These are phyloP conservation scores for Polypterus senegalus DNA, from an alignment of 2,113 vertebrate genomes.

Conservation along the genomic window DNA sequence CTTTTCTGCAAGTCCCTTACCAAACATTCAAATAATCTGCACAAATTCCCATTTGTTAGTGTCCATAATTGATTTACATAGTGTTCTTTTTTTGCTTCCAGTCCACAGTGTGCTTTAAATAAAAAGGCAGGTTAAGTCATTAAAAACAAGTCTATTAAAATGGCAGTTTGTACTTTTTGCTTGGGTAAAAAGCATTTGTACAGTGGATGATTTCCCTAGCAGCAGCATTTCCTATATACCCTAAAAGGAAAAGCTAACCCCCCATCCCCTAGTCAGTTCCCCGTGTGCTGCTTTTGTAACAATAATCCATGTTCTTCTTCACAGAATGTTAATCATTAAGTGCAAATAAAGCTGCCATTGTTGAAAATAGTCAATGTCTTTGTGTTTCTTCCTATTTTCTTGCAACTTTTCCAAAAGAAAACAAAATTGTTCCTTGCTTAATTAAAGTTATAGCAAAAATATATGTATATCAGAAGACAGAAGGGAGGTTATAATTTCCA, in stretches of 20 bases:
- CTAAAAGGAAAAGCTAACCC: slow-evolving; percentile 34
- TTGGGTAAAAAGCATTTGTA: slow-evolving; percentile 32
- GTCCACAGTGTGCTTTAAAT: slow-evolving; percentile 35
- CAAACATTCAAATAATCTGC: too few species aligned
- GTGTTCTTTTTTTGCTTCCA: slow-evolving; percentile 20
- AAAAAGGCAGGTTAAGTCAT: slow-evolving; percentile 32
- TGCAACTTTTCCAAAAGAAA: slow-evolving; percentile 33
- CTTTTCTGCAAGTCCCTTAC: too few species aligned
- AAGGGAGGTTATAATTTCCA: slow-evolving; percentile 46
- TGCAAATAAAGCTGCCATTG: slow-evolving; percentile 54
- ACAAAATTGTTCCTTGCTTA: slow-evolving; percentile 41
- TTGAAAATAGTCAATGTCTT: slow-evolving; percentile 45
- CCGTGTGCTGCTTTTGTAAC: slow-evolving; percentile 35
- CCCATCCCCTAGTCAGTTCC: slow-evolving; percentile 33
- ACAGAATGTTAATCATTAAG: slow-evolving; percentile 58
- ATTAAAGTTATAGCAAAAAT: slow-evolving; percentile 38
- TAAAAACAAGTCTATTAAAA: slow-evolving; percentile 10
- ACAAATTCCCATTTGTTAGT: too few species aligned
- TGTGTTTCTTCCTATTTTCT: slow-evolving; percentile 29
- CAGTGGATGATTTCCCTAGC: slow-evolving; percentile 34
- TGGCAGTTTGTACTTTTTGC: slow-evolving; percentile 15
- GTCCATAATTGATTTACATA: slow-evolving; percentile 11
- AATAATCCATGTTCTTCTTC: slow-evolving; percentile 53
- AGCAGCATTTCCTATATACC: slow-evolving; percentile 46
- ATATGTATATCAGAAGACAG: slow-evolving; percentile 26